Evolutionary conservation across 2,888 invertebrate species (phyloP).

Genomic region (Portevinia maculata): DNA sequence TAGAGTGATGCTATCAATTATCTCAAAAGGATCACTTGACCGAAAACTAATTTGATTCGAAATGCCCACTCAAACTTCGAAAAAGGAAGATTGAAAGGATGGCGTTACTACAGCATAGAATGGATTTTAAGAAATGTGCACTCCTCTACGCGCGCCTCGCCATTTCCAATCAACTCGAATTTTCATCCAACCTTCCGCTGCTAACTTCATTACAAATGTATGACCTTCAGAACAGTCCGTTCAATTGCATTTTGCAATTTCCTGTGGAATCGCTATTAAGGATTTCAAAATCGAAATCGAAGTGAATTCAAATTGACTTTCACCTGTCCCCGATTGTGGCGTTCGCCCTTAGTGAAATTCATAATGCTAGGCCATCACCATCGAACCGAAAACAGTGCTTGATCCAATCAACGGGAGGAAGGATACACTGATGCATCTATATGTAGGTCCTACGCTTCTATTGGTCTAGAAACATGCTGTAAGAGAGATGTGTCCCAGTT

Average conservation of each 20-base stretch:
- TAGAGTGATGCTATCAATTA: constrained; percentile 53
- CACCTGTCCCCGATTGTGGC: constrained; percentile 18
- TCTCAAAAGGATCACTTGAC: constrained; percentile 58
- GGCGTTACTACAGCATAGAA: not conserved
- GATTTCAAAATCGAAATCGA: constrained; percentile 31
- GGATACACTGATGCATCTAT: not conserved
- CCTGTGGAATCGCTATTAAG: constrained; percentile 47
- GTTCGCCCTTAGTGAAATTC: constrained; percentile 5
- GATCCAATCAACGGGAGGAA: constrained; percentile 23
- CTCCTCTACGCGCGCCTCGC: not conserved
- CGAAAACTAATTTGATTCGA: constrained; percentile 62
- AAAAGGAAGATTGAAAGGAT: constrained; percentile 3
- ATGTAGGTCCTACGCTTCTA: not conserved
- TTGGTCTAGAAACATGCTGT: constrained; percentile 16
- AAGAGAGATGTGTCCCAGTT: constrained; percentile 14
- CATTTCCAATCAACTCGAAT: not conserved
- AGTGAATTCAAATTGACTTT: constrained; percentile 59
- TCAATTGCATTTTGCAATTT: constrained; percentile 41
- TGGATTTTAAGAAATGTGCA: not conserved
- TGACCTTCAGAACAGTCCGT: constrained; percentile 4
- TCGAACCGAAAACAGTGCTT: not conserved
- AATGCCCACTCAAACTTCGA: constrained; percentile 24
- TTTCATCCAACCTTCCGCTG: not conserved
- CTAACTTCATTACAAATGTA: constrained; percentile 8
- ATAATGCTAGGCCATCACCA: constrained; percentile 22